phyloP scores from a whole-genome alignment of 2,888 invertebrate genomes.

The Melipona beecheii region DNA sequence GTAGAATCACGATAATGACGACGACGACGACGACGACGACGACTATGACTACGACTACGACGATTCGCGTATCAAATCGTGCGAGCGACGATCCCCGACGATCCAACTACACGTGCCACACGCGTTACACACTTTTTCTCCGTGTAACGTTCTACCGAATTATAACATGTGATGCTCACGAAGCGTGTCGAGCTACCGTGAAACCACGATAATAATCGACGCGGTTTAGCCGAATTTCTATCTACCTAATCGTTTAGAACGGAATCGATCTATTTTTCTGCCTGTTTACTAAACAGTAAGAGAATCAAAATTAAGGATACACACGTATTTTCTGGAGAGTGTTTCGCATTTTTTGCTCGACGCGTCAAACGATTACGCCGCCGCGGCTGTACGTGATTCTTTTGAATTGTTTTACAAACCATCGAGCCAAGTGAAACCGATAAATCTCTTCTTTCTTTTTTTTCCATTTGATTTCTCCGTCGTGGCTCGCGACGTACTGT shows the following conservation, averaged over 20 bases:
- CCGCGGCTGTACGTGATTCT: background rate
- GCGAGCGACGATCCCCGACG: slow-evolving; percentile 1
- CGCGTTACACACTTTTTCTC: background rate
- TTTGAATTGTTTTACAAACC: background rate
- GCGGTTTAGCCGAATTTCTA: slow-evolving; percentile 52
- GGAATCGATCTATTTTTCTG: slow-evolving; percentile 77
- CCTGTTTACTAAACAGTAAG: slow-evolving; percentile 67
- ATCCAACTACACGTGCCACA: background rate
- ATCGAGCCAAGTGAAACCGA: background rate
- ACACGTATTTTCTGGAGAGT: slow-evolving; percentile 74
- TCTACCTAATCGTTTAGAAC: slow-evolving; percentile 27
- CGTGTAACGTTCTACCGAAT: slow-evolving; percentile 20
- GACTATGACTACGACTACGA: background rate
- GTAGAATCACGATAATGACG: background rate
- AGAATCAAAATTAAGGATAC: slow-evolving; percentile 61
- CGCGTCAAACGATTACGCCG: slow-evolving; percentile 21
- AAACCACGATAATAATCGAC: slow-evolving; percentile 16
- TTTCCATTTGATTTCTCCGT: too few species aligned
- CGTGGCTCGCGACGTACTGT: too few species aligned
- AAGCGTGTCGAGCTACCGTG: slow-evolving; percentile 15
- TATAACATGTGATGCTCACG: slow-evolving; percentile 18
- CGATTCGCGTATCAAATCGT: background rate
- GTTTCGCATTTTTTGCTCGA: slow-evolving; percentile 60
- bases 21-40: too few species aligned
- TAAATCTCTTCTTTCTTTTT: too few species aligned